Conservation (phyloP, 2,797 vertebrate genomes). For the Myotis myotis region DNA sequence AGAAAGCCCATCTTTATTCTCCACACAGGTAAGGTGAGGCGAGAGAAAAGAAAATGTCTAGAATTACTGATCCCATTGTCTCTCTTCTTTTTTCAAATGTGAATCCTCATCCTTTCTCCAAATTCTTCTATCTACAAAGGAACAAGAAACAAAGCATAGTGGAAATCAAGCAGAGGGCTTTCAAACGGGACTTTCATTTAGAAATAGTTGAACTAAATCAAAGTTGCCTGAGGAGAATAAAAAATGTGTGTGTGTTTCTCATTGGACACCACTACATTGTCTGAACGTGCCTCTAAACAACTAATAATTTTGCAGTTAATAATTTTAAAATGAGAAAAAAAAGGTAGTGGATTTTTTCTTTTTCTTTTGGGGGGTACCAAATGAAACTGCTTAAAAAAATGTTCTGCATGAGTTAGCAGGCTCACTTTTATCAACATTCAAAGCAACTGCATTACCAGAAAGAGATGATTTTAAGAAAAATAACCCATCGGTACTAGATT, state of each 20-base stretch:
- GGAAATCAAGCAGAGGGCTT: not conserved
- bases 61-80: not conserved
- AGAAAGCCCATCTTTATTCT: not conserved
- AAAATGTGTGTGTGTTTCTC: not conserved
- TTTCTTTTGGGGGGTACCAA: not conserved
- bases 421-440: not conserved
- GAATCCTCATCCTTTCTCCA: not conserved
- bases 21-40: not conserved
- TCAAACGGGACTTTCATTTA: not conserved
- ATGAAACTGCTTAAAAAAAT: not conserved
- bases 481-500: not conserved
- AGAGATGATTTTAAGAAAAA: not conserved
- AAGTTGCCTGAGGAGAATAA: not conserved
- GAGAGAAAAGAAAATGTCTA: not conserved
- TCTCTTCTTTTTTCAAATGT: not conserved
- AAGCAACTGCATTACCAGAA: not conserved
- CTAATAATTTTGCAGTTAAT: not conserved
- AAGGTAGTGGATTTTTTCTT: not conserved
- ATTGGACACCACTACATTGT: not conserved
- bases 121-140: not conserved
- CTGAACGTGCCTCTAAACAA: not conserved
- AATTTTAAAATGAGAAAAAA: constrained; percentile 30
- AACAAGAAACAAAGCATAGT: not conserved
- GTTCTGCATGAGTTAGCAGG: not conserved
- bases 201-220: constrained; percentile 33